A percentile compares a stretch with the other conserved stretches of the same genome.
Conservation (phyloP, 1,140 invertebrate genomes). For the Caenorhabditis latens region DNA sequence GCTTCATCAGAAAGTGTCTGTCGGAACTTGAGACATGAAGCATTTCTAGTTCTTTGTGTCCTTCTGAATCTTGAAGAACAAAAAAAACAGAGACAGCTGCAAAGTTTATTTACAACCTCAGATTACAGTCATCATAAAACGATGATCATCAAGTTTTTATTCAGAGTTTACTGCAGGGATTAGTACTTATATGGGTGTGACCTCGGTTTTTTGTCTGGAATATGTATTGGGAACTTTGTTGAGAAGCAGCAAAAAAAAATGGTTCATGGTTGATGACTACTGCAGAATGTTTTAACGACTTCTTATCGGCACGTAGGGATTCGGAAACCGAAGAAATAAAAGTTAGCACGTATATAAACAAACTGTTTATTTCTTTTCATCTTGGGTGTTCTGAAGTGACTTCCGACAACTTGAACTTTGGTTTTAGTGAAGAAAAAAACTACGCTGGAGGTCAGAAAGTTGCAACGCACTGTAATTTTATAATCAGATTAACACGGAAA, state of each 20-base stretch:
- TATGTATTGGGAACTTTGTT: background rate
- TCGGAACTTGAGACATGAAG: slow-evolving; percentile 40
- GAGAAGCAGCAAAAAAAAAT: background rate
- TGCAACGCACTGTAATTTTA: slow-evolving; percentile 18
- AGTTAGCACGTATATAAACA: slow-evolving; percentile 5
- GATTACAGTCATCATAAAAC: slow-evolving; percentile 38
- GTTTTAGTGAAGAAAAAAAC: too few relatives aligned
- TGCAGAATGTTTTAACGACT: slow-evolving; percentile 12
- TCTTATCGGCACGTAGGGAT: slow-evolving; percentile 34
- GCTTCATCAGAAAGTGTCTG: slow-evolving; percentile 5
- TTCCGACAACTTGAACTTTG: slow-evolving; percentile 36
- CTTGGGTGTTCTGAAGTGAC: slow-evolving; percentile 2
- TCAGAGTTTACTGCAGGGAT: slow-evolving; percentile 34
- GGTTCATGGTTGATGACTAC: background rate
- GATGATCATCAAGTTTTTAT: slow-evolving; percentile 15
- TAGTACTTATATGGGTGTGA: slow-evolving; percentile 13
- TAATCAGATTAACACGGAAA: slow-evolving; percentile 43
- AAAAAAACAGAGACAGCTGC: background rate
- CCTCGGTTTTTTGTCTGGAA: slow-evolving; percentile 36
- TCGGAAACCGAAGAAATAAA: background rate
- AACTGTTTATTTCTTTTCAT: slow-evolving; percentile 12
- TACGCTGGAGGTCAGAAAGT: slow-evolving; percentile 24
- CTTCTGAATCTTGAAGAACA: background rate
- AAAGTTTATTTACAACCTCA: slow-evolving; percentile 22
- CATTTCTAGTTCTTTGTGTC: slow-evolving; percentile 26